Evolutionary conservation across 1,140 invertebrate species (phyloP), one percentile per base, ranked within the genome.

Genomic region (Ganaspis sp.): DNA sequence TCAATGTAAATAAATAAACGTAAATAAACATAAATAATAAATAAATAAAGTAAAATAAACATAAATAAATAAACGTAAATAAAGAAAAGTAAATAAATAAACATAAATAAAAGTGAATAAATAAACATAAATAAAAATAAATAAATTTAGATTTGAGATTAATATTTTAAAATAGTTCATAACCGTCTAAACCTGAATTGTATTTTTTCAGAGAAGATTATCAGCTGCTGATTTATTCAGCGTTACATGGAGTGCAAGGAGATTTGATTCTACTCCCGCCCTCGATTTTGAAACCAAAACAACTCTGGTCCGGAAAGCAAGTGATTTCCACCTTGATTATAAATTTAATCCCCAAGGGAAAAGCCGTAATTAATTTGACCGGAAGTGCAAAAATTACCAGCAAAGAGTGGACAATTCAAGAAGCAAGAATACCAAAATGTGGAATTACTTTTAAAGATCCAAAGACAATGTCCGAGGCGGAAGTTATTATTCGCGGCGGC

Each of bases 291-390:
- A 99, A 99, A 92, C 99, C 99, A 4, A 75, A 90, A 4, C 84
- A 83, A n/a, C 88, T 99, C 0, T 99, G 98, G 98, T 98, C 97
- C 23, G 99, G 99, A 19, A 99, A 99, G 92, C 99, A 99, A 92
- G 92, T 98, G 26, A 88, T 97, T 12, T 97, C 96, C 0, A 97
- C 96, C 1, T 92, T 98, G 4, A 94, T 99, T 4, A 94, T 97
- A 0, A 99, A 99, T 90, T 92, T 95, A 11, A 96, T 97, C 77
- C 97, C 98, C 0, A 90, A 94, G 76, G 94, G 93, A 4, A 94
- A 94, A 85, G 91, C 93, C 0, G 92, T 92, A 1, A 94, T 99
- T 1, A 97, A 96, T 87, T 90, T 99, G 69, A 93, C 91, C 40
- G 95, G 97, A 0, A 95, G 93, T 77, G 93, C 98, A 0, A 99